Percentiles rank a stretch among this genome's conserved stretches.
Conservation (phyloP, 1,140 invertebrate genomes). For the Camponotus floridanus region DNA sequence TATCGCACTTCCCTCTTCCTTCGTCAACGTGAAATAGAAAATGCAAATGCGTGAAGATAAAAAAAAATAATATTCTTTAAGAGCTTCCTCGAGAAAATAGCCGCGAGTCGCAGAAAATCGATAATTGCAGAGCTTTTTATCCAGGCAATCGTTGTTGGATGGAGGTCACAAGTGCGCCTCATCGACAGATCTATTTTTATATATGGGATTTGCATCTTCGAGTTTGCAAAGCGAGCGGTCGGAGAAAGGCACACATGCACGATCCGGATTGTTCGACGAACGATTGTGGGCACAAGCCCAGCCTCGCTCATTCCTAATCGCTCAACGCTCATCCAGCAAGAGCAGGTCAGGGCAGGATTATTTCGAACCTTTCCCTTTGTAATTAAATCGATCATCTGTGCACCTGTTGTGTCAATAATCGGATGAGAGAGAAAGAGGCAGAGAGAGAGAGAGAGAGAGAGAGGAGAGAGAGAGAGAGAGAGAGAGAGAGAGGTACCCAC, state of each 20-base stretch:
- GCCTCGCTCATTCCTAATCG: constrained; percentile 48
- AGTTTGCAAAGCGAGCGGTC: background rate
- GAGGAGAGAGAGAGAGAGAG: too few species aligned
- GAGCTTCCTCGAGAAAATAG: constrained; percentile 1
- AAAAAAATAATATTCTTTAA: constrained; percentile 2
- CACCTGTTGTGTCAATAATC: too few species aligned
- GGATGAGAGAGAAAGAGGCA: too few species aligned
- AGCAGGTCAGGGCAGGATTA: constrained; percentile 69
- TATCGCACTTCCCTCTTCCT: constrained; percentile 15
- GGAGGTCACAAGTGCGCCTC: too few species aligned
- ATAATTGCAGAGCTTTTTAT: background rate
- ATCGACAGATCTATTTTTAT: constrained; percentile 18
- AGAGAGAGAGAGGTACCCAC: background rate
- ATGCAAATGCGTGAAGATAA: background rate
- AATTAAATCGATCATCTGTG: constrained; percentile 29
- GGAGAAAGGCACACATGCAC: constrained; percentile 72
- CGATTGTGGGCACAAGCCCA: constrained; percentile 48
- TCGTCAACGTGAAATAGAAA: constrained; percentile 6
- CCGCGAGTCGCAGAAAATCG: background rate
- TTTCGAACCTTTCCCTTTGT: constrained; percentile 59
- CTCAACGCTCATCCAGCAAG: constrained; percentile 60
- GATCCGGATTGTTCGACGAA: constrained; percentile 66
- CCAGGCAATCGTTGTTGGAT: background rate
- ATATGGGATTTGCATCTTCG: constrained; percentile 5
- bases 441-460: too few species aligned